Base-by-base conservation (phyloP, 2,113 vertebrate species). In the Halichoeres trimaculatus region DNA sequence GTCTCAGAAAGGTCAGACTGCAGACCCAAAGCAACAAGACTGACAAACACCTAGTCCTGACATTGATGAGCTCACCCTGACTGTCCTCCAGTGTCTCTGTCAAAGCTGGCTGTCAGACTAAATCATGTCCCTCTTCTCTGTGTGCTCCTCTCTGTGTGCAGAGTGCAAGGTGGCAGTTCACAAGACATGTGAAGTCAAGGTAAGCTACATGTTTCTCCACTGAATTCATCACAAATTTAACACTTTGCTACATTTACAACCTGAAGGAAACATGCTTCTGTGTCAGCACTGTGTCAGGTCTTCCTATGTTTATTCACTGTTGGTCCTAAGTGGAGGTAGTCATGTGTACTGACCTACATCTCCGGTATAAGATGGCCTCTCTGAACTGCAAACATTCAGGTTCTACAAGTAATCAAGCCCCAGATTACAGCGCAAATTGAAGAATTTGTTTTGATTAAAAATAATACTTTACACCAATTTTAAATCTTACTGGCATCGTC, bases 131-230 rank as follows among this genome's bases (percentile, higher is more conserved):
- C 34, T 59, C 13, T 52, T 16, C 48, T 45, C 41, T 67, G 16
- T 35, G 3, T 40, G 69, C 56, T 65, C 26, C n/a, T 54, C 23
- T 10, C 51, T 79, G 13, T 77, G 70, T 70, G 60, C 85, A 91
- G 91, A 86, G 23, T 92, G 90, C 87, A 91, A 87, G 67, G 57
- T 71, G 20, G 76, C 83, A 10, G 84, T 91, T 63, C 88, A 91
- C 74, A 88, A 81, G 79, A 67, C 51, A 26, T 91, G 91, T 55
- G 76, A 91, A 71, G 74, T 60, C 65, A 89, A 88, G 90, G 90
- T 92, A 79, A 81, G 84, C 43, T 26, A 4, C 1, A 50, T 5
- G 1, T 40, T 17, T 35, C 63, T 35, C 52, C 36, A 2, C 6
- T 10, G 2, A 41, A 34, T 8, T 24, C 65, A 54, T 20, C 63